Base-by-base conservation (phyloP, 2,797 vertebrate species). In the Astyanax mexicanus region DNA sequence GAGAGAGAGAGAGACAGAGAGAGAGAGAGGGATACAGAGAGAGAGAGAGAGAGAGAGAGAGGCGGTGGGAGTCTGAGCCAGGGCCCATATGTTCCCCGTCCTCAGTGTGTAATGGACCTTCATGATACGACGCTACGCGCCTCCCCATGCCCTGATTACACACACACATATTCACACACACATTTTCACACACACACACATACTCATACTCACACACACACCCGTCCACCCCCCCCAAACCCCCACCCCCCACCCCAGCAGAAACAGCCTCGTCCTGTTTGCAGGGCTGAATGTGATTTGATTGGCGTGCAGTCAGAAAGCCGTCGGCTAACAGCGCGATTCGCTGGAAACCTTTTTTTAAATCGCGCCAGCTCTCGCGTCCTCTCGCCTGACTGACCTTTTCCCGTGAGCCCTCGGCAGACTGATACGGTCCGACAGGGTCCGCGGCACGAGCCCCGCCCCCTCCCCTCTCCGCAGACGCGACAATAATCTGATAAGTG, bases 41-140 rank as follows among this genome's bases (percentile, higher is more conserved):
- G 60, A n/a, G n/a, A 1, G 42, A 3, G n/a, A 15, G 19, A 27
- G 45, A 29, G 45, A 29, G 29, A 27, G 70, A 57, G 69, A 75
- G 60, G 55, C n/a, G 72, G 75, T 62, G 66, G 51, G 65, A 47
- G 70, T 69, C 49, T 51, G 72, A 12, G 17, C 44, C 62, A 69
- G 82, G 78, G 83, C 86, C 87, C 88, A 89, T 90, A 86, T 92
- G 88, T 80, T 90, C 40, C 74, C 62, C 84, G 89, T 86, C 85
- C 87, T 87, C 81, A 67, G 86, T 87, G 84, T 84, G 84, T 87
- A 88, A 89, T 89, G 86, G 85, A 52, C 83, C 86, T 80, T 57
- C 75, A 84, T 81, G 75, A 84, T 84, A 38, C 35, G 58, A 23
- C 17, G n/a, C 44, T 54, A 45, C 66, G 58, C 52, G 32, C 47